Conservation (phyloP, 2,797 vertebrate genomes). For the Champsocephalus esox region DNA sequence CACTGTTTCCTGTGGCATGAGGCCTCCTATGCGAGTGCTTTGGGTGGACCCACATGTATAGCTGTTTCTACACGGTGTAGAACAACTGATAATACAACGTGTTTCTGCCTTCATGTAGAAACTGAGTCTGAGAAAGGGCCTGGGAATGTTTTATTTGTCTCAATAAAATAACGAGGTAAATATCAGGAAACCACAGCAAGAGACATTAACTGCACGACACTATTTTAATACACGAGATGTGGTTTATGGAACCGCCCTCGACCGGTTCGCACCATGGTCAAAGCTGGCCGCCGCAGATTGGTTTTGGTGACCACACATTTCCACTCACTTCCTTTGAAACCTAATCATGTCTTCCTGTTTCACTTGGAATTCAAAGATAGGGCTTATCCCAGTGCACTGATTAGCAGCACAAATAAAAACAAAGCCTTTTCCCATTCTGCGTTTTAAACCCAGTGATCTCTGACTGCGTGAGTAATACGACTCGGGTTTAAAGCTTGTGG, state of each 20-base stretch:
- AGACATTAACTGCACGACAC: conserved; percentile 32
- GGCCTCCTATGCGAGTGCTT: conserved; percentile 42
- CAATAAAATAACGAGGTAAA: conserved; percentile 35
- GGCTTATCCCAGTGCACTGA: conserved; percentile 55
- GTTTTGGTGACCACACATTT: conserved; percentile 68
- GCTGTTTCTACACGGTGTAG: conserved; percentile 14
- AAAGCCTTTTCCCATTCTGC: conserved; percentile 47
- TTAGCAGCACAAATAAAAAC: conserved; percentile 73
- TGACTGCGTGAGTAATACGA: conserved; percentile 33
- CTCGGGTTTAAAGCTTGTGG: conserved; percentile 22
- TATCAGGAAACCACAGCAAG: conserved; percentile 28
- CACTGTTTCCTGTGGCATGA: conserved; percentile 43
- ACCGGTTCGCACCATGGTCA: conserved; percentile 58
- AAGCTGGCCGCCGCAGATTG: conserved; percentile 42
- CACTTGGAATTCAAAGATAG: conserved; percentile 75
- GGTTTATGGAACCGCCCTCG: conserved; percentile 53
- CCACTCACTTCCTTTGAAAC: conserved; percentile 73
- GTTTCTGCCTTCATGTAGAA: conserved; percentile 19
- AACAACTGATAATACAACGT: conserved; percentile 45
- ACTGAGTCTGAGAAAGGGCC: not conserved
- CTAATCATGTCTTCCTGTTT: conserved; percentile 80
- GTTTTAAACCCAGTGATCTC: conserved; percentile 21
- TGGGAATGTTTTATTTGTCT: not conserved
- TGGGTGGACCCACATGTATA: conserved; percentile 32
- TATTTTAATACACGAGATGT: conserved; percentile 48